Base-by-base conservation (phyloP, 2,888 invertebrate species). In the Scelioninae gen. 2 region DNA sequence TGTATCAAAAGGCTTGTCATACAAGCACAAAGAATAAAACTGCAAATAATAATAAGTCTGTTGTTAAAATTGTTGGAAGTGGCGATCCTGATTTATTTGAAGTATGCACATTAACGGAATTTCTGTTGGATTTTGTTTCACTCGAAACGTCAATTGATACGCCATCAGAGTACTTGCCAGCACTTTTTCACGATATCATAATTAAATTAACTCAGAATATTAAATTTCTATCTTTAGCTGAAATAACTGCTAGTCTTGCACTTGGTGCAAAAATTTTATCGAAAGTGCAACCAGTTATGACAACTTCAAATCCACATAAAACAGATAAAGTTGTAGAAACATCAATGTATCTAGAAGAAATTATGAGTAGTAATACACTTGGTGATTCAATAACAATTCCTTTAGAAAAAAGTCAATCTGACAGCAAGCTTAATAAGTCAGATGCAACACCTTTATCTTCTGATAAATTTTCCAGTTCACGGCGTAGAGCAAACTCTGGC, bases 81-180 rank as follows among this genome's bases (percentile, higher is more conserved):
- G 92, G 91, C 0, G 87, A 89, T 79, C 92, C 92, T 0, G 87
- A 88, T 77, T 86, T 92, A n/a, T 84, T 89, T 57, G 93, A 94
- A 87, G 89, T 93, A 45, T 94, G 94, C 81, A 87, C 89, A 45
- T 85, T 94, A 37, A 91, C 92, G 6, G 92, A 92, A 84, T 94
- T 93, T 83, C 87, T 94, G 4, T 85, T 95, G 53, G 94, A 94
- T 74, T 90, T 92, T 28, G 92, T 94, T 55, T 91, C 92, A 0
- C 86, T 92, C 78, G 94, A 94, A 85, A 91, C 92, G 50, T 93
- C 92, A 78, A 89, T 91, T 50, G 93, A 94, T 82, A 93, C 92
- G 16, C 92, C 93, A 5, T 91, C 92, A 6, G 91, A 93, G 77
- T 93, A 94, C 82, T 86, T 94, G 61, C 94, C 94, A n/a, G 90